Evolutionary conservation across 2,113 vertebrate species (phyloP), one percentile per base, ranked within the genome.

Genomic region (Pterophyllum scalare): DNA sequence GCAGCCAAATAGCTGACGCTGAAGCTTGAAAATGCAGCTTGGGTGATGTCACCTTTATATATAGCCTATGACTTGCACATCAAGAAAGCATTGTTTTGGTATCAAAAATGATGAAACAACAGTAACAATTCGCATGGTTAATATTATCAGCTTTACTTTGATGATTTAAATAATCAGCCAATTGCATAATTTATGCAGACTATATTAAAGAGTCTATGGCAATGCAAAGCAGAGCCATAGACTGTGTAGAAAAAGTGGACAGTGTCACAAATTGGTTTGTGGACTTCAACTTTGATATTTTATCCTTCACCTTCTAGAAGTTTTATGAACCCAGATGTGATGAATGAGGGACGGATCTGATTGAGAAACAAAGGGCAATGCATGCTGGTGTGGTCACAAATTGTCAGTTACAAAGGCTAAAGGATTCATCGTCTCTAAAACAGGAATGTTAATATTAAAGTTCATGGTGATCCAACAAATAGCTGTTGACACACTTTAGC

Each of bases 381-480:
- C 6, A 72, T 54, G 67, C 67, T n/a, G 13, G 26, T 72, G 67
- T 14, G 67, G 67, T 54, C 13, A 14, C 49, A 52, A 19, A 52
- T 52, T 52, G 49, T 52, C 65, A 33, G 26, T 33, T 54, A 31
- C 0, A 54, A 14, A 72, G 11, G 2, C 0, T 9, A 46, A 54
- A 49, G 46, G 46, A 72, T 72, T 2, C 17, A 72, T 72, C 31
- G 20, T 72, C 49, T 72, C 6, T 43, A 52, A 52, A 72, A 72
- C 24, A 52, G 0, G 24, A 72, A 52, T 31, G 26, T 52, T 52
- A 0, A 52, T 52, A 72, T 52, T 52, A 54, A 72, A 72, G 43
- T 54, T 72, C 46, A 72, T 72, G 28, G 12, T 10, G 28, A 72
- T 52, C 65, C 65, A 72, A 52, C 46, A 72, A 72, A 72, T 54